Base-by-base conservation (phyloP, 2,888 invertebrate species). In the Ectemnius lituratus region DNA sequence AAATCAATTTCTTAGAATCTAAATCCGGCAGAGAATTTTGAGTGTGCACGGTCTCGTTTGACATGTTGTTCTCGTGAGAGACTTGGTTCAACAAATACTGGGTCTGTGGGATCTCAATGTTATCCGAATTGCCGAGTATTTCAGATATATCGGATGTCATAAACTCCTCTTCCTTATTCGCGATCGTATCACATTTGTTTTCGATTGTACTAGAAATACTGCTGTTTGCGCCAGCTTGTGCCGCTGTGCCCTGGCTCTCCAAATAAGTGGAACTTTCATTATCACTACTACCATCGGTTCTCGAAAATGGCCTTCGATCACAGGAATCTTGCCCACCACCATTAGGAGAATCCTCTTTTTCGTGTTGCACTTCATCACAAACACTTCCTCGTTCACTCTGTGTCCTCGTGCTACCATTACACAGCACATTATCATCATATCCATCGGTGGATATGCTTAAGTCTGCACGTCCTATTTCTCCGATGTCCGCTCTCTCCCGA, bases 21-120 rank as follows among this genome's bases (percentile, higher is more conserved):
- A 88, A 73, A 62, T 91, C 91, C 0, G 91, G 89, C 37, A 90
- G 73, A 4, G 91, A 90, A 70, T 89, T 90, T 59, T 88, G 86
- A 0, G 88, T 85, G 58, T 89, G 88, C 18, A 87, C 85, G 2
- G 84, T 79, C 18, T 85, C 88, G 14, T 78, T 80, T 0, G 81
- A 82, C 0, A 88, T 79, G 73, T 85, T 88, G 70, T 88, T 89
- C 56, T 90, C 90, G 70, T 87, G 88, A 1, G 88, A 86, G 0
- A 90, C 89, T 67, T 90, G 90, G 72, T 94, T 93, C 87, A 95
- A 92, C 61, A 94, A 88, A 88, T 94, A 94, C 23, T 94, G 94
- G 0, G 94, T 94, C 0, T 94, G 94, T 3, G 94, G 93, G 86
- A 94, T 91, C 80, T 91, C 91, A 2, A 90, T 89, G 62, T 87